These are phyloP conservation scores for human DNA, from an alignment of 2,113 vertebrate species.

Conservation along the genomic window GRCh38 chr11:96810501-96811000, in stretches of 20 bases:
- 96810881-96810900: background rate
- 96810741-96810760: background rate
- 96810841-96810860: background rate
- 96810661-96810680: background rate
- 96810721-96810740: background rate
- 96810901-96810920: background rate
- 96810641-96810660: background rate
- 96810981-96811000: background rate
- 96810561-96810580: background rate
- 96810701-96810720: background rate
- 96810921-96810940: background rate
- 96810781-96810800: background rate
- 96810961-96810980: background rate
- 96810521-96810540: background rate
- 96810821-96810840: background rate
- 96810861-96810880: background rate
- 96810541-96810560: background rate
- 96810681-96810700: background rate
- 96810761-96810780: background rate
- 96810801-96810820: background rate
- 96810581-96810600: background rate
- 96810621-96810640: background rate
- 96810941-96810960: background rate
- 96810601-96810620: background rate
- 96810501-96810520: background rate